phyloP scores from a whole-genome alignment of 1,140 invertebrate genomes.

The Fopius arisanus region DNA sequence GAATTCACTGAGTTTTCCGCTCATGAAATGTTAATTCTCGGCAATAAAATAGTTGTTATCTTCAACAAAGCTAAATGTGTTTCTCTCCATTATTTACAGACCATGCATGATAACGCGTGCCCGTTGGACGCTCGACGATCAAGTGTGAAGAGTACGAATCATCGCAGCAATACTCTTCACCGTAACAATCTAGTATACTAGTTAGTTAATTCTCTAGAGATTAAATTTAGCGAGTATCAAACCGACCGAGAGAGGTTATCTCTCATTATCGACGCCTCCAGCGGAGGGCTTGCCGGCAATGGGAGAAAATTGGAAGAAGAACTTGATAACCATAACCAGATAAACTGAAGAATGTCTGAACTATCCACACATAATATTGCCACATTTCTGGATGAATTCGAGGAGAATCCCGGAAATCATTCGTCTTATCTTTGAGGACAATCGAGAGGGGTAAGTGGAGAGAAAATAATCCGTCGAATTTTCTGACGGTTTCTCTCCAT shows the following conservation, averaged over 20 bases:
- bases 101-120: conserved; percentile 54
- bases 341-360: not conserved
- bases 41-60: not conserved
- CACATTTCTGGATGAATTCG: not conserved
- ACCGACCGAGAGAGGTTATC: conserved; percentile 46
- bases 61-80: not conserved
- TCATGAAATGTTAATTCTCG: no score
- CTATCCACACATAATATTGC: not conserved
- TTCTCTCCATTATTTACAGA: conserved; percentile 40
- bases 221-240: conserved; percentile 49
- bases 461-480: conserved; percentile 23
- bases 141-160: conserved; percentile 59
- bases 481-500: not conserved
- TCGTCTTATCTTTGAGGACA: not conserved
- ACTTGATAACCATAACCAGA: not conserved
- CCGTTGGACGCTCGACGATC: conserved; percentile 58
- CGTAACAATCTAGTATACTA: conserved; percentile 63
- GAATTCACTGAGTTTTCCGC: not conserved
- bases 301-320: not conserved
- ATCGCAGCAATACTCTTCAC: conserved; percentile 60
- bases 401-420: not conserved
- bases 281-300: not conserved
- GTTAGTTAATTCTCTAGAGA: conserved; percentile 64
- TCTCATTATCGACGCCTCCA: conserved; percentile 20
- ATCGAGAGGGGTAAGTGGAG: conserved; percentile 20